Percentiles rank a stretch among this genome's conserved stretches.
Evolutionary conservation across 2,797 vertebrate genomes (phyloP).

Genomic region (Chanos chanos): DNA sequence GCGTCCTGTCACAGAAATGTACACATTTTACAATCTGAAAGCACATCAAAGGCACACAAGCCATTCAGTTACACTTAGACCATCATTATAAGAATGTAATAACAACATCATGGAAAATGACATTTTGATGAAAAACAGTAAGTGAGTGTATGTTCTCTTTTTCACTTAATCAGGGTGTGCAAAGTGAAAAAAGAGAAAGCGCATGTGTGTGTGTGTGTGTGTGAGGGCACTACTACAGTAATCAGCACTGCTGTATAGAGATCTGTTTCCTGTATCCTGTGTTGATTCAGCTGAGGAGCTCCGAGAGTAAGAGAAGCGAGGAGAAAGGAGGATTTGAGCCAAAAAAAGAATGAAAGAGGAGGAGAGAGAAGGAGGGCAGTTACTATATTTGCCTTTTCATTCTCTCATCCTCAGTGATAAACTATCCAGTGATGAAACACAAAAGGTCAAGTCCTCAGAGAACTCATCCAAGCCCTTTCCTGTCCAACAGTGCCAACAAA

Average conservation of each 20-base stretch:
- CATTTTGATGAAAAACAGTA: conserved; percentile 33
- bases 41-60: neutral
- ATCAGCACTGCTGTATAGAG: conserved; percentile 22
- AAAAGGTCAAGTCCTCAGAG: too few species aligned
- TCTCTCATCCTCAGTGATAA: too few species aligned
- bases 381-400: conserved; percentile 33
- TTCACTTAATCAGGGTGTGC: conserved; percentile 24
- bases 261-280: conserved; percentile 33
- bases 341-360: conserved; percentile 27
- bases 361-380: conserved; percentile 17
- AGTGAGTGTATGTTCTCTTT: conserved; percentile 29
- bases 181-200: too few species aligned
- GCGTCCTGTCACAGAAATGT: conserved; percentile 45
- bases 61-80: neutral
- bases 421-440: neutral
- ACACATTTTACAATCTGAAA: conserved; percentile 25
- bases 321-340: neutral
- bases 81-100: conserved; percentile 25
- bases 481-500: too few species aligned
- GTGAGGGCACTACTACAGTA: neutral
- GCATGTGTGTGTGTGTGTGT: conserved; percentile 15
- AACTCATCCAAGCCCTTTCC: too few species aligned
- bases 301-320: neutral
- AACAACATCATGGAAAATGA: conserved; percentile 32
- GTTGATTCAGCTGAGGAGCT: conserved; percentile 34